phyloP scores from a whole-genome alignment of 2,113 vertebrate genomes.

The Naja naja region DNA sequence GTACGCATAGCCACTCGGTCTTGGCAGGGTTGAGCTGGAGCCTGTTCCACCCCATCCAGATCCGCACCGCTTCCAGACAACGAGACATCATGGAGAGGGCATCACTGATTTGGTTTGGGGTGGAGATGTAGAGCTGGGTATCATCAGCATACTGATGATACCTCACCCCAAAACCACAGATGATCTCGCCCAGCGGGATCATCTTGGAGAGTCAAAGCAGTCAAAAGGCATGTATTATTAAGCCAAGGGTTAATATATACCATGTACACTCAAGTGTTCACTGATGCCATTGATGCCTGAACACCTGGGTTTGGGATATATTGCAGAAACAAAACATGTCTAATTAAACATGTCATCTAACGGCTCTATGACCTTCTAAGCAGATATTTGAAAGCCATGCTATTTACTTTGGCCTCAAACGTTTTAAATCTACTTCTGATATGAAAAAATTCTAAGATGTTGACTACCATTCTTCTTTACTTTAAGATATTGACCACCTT shows the following conservation, averaged over 20 bases:
- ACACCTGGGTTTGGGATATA: background rate
- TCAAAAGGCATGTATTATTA: background rate
- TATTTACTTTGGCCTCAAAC: background rate
- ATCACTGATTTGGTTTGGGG: no score
- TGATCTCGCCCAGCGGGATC: no score
- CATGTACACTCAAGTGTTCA: background rate
- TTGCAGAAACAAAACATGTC: background rate
- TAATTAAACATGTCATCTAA: background rate
- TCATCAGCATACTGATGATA: no score
- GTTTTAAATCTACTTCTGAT: background rate
- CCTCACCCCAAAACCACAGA: no score
- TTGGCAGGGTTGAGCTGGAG: no score
- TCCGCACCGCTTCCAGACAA: no score
- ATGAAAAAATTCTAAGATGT: background rate
- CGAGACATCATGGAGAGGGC: no score
- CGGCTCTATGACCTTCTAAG: background rate
- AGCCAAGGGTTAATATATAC: background rate
- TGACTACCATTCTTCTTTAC: background rate
- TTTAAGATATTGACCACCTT: background rate
- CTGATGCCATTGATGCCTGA: background rate
- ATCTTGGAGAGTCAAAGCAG: background rate
- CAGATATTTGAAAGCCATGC: background rate
- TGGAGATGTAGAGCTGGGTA: no score
- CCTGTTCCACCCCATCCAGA: no score
- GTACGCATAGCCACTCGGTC: no score